Conservation (phyloP, 2,113 vertebrate genomes). For the Cebidichthys violaceus region DNA sequence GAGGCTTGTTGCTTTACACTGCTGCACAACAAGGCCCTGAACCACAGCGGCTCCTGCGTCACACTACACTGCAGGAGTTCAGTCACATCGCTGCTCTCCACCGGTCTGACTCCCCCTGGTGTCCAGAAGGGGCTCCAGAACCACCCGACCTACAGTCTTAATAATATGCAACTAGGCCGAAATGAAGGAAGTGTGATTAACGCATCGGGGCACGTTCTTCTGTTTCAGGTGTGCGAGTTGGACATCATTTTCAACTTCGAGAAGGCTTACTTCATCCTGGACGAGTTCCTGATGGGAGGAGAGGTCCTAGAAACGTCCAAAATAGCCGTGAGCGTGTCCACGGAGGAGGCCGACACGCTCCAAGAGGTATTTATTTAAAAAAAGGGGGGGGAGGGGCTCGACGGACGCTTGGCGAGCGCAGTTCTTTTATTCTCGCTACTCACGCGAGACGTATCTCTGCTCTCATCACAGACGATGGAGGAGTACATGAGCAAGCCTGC, state of each 20-base stretch:
- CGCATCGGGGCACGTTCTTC: accelerated
- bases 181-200: not conserved
- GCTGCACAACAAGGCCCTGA: not conserved
- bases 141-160: not conserved
- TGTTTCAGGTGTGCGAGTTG: slow-evolving; percentile 91
- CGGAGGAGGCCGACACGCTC: slow-evolving; percentile 91
- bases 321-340: slow-evolving; percentile 83
- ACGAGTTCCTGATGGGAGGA: slow-evolving; percentile 94
- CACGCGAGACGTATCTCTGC: slow-evolving; percentile 25
- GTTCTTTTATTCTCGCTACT: not conserved
- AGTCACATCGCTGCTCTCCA: not conserved
- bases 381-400: too few relatives aligned
- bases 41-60: not conserved
- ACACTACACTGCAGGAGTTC: too few relatives aligned
- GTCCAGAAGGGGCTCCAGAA: slow-evolving; percentile 13
- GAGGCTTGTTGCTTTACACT: not conserved
- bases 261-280: slow-evolving; percentile 96
- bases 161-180: not conserved
- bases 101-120: slow-evolving; percentile 46
- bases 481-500: slow-evolving; percentile 95
- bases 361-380: slow-evolving; percentile 89
- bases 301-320: slow-evolving; percentile 95
- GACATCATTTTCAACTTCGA: slow-evolving; percentile 99
- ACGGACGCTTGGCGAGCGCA: not conserved
- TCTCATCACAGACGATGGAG: slow-evolving; percentile 90